These are phyloP conservation scores for Chymomyza procnemis DNA, from an alignment of 2,888 invertebrate genomes.

Conservation along the genomic window DNA sequence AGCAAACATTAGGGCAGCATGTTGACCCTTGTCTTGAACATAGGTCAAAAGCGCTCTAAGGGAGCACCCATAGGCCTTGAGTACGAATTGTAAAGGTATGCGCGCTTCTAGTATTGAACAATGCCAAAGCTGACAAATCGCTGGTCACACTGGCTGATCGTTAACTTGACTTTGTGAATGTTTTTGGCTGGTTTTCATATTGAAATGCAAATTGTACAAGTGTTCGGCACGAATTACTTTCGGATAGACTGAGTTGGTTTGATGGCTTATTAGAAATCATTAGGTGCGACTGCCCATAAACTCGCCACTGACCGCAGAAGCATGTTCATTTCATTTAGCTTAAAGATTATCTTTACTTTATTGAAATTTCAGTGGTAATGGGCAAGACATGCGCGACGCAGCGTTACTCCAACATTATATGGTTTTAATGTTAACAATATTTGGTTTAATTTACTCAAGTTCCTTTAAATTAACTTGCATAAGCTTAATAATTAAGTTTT, in stretches of 20 bases:
- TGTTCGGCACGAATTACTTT: background rate
- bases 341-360: background rate
- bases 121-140: background rate
- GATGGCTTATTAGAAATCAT: background rate
- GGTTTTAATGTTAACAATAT: background rate
- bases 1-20: background rate
- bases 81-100: background rate
- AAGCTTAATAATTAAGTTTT: too few relatives aligned
- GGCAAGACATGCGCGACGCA: background rate
- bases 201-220: background rate
- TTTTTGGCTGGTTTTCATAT: background rate
- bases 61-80: slow-evolving; percentile 1
- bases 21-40: background rate
- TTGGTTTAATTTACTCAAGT: background rate
- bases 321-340: background rate
- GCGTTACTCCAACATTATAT: background rate
- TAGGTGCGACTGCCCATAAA: background rate
- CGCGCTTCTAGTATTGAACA: background rate
- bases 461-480: background rate
- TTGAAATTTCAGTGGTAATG: background rate
- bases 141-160: background rate
- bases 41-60: background rate
- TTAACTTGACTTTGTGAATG: background rate
- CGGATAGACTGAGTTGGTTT: background rate
- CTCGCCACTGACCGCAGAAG: background rate